phyloP scores from a whole-genome alignment of 2,888 invertebrate genomes.

The Pammene aurita region DNA sequence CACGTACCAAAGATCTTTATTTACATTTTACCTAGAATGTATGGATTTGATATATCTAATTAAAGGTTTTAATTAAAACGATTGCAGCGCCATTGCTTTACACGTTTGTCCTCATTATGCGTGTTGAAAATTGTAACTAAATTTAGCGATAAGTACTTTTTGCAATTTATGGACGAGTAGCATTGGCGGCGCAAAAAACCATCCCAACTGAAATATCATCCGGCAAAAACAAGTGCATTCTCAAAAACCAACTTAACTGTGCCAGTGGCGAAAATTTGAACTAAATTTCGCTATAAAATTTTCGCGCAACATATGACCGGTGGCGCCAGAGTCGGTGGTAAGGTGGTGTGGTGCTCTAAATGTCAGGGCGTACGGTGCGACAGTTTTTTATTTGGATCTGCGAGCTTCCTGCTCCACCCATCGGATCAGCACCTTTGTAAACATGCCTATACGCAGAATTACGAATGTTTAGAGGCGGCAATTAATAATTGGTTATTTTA shows the following conservation, averaged over 20 bases:
- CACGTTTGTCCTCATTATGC: too few species aligned
- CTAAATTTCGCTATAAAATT: constrained; percentile 11
- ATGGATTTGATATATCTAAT: too few species aligned
- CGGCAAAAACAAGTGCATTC: constrained; percentile 21
- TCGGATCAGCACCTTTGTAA: constrained; percentile 50
- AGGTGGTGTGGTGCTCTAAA: constrained; percentile 51
- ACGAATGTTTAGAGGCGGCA: constrained; percentile 45
- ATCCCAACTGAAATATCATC: constrained; percentile 19
- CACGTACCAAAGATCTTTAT: too few species aligned
- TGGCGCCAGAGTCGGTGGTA: constrained; percentile 35
- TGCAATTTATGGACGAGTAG: not conserved
- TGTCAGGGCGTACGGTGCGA: constrained; percentile 54
- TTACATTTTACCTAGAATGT: too few species aligned
- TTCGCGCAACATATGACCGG: not conserved
- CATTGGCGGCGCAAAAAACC: not conserved
- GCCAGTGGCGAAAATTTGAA: constrained; percentile 13
- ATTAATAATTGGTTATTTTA: too few species aligned
- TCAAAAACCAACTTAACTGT: constrained; percentile 12
- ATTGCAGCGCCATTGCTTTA: too few species aligned
- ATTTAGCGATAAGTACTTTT: not conserved
- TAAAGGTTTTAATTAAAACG: too few species aligned
- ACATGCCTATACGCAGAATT: constrained; percentile 48
- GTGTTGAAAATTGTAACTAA: not conserved
- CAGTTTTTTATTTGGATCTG: constrained; percentile 49
- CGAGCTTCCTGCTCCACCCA: constrained; percentile 71